Conservation (phyloP, 1,140 invertebrate species). For the Drosophila mauritiana region DNA sequence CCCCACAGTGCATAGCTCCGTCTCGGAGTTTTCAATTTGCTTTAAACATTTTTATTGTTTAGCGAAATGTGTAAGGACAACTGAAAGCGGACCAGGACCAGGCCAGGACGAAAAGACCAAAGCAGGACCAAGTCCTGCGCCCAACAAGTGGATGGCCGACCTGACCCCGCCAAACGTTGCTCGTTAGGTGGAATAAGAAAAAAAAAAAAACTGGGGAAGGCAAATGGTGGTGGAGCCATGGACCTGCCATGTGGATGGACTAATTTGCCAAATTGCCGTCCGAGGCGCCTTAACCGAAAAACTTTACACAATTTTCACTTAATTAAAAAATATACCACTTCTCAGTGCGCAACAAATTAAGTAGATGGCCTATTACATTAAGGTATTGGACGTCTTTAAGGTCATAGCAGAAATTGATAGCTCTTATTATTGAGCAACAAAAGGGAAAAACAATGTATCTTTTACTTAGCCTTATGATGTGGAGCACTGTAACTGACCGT, state of each 20-base stretch:
- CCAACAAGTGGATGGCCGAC: slow-evolving; percentile 47
- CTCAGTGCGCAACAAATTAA: slow-evolving; percentile 9
- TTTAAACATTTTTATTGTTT: slow-evolving; percentile 72
- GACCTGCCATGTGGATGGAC: slow-evolving; percentile 39
- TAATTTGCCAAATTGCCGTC: slow-evolving; percentile 53
- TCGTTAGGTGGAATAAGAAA: slow-evolving; percentile 47
- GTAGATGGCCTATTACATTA: slow-evolving; percentile 19
- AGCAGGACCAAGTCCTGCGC: slow-evolving; percentile 1
- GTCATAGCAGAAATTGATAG: not conserved
- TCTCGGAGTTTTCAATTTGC: slow-evolving; percentile 65
- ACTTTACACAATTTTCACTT: slow-evolving; percentile 53
- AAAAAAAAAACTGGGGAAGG: not conserved
- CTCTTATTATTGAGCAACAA: not conserved
- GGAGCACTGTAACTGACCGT: not conserved
- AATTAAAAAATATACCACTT: slow-evolving; percentile 51
- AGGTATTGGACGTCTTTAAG: not conserved
- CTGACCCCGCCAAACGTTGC: slow-evolving; percentile 14
- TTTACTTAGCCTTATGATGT: no score
- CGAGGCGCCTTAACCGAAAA: slow-evolving; percentile 31
- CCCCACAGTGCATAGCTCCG: slow-evolving; percentile 1
- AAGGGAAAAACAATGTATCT: no score
- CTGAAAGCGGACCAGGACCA: slow-evolving; percentile 32
- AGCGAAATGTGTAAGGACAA: slow-evolving; percentile 38
- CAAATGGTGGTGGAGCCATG: slow-evolving; percentile 5
- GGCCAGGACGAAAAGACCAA: not conserved